phyloP scores from a whole-genome alignment of 2,888 invertebrate species.

The Eudemis profundana region DNA sequence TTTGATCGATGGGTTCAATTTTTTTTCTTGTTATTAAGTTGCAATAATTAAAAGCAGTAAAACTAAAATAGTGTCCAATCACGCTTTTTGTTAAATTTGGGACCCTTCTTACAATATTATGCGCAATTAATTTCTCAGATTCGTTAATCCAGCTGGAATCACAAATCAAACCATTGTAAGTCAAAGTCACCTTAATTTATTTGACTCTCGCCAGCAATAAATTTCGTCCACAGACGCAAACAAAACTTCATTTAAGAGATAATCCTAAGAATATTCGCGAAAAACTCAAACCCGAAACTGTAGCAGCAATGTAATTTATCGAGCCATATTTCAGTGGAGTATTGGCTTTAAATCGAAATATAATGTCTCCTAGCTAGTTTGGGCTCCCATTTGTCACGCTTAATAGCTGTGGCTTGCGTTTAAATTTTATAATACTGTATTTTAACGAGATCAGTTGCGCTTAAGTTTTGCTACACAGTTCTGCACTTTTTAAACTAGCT shows the following conservation, averaged over 20 bases:
- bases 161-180: conserved; percentile 7
- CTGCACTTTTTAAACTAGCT: background rate
- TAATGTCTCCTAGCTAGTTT: conserved; percentile 43
- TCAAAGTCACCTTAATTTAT: conserved; percentile 14
- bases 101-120: background rate
- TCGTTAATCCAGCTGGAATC: background rate
- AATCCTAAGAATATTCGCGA: conserved; percentile 27
- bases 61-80: no score
- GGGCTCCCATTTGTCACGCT: conserved; percentile 34
- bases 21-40: no score
- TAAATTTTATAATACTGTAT: conserved; percentile 43
- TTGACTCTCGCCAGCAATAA: background rate
- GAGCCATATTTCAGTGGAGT: conserved; percentile 37
- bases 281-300: conserved; percentile 37
- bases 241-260: conserved; percentile 26
- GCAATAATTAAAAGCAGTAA: no score
- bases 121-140: background rate
- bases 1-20: no score
- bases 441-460: conserved; percentile 36
- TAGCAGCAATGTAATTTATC: conserved; percentile 30
- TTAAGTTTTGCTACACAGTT: conserved; percentile 11
- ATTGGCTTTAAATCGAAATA: conserved; percentile 45
- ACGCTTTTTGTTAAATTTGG: background rate
- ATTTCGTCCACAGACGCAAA: conserved; percentile 3
- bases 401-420: conserved; percentile 35